A percentile compares a stretch with the other conserved stretches of the same genome.
Evolutionary conservation across 1,140 invertebrate species (phyloP).

Genomic region (Augochlora pura): DNA sequence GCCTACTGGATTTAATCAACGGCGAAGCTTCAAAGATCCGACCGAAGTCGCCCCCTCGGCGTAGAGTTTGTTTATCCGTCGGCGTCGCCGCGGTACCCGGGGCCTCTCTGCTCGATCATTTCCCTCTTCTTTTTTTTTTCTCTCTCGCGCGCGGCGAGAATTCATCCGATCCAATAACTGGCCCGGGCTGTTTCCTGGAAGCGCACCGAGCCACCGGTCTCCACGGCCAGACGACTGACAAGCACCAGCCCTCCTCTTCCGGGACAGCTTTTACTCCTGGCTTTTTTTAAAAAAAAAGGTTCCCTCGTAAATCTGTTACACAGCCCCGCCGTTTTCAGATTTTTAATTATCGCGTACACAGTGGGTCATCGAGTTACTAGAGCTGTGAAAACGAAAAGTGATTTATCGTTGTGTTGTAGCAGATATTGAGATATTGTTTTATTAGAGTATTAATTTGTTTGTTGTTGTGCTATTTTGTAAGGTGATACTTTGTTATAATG

Average conservation of each 20-base stretch:
- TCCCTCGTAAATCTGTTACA: not conserved
- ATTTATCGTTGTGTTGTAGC: not conserved
- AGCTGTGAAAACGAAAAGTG: no score
- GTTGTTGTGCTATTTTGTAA: no score
- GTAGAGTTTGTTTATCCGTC: slow-evolving; percentile 77
- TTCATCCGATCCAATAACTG: slow-evolving; percentile 61
- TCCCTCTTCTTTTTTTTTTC: slow-evolving; percentile 50
- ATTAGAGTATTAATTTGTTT: no score
- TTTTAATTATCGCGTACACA: no score
- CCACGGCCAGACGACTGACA: slow-evolving; percentile 72
- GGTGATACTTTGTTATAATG: no score
- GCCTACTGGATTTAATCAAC: slow-evolving; percentile 77
- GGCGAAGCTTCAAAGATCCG: slow-evolving; percentile 75
- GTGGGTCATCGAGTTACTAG: no score
- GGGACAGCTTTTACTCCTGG: slow-evolving; percentile 4
- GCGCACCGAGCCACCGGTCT: slow-evolving; percentile 60
- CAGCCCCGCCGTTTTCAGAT: not conserved
- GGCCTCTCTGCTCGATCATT: slow-evolving; percentile 54
- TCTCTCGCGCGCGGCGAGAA: slow-evolving; percentile 29
- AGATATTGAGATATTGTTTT: not conserved
- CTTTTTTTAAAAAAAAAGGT: slow-evolving; percentile 11
- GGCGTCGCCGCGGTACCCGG: slow-evolving; percentile 49
- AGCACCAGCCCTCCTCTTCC: slow-evolving; percentile 61
- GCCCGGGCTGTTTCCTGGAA: slow-evolving; percentile 68
- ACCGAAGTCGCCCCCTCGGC: slow-evolving; percentile 57